phyloP scores from a whole-genome alignment of 2,113 vertebrate species.

The Thinocorus orbignyianus region DNA sequence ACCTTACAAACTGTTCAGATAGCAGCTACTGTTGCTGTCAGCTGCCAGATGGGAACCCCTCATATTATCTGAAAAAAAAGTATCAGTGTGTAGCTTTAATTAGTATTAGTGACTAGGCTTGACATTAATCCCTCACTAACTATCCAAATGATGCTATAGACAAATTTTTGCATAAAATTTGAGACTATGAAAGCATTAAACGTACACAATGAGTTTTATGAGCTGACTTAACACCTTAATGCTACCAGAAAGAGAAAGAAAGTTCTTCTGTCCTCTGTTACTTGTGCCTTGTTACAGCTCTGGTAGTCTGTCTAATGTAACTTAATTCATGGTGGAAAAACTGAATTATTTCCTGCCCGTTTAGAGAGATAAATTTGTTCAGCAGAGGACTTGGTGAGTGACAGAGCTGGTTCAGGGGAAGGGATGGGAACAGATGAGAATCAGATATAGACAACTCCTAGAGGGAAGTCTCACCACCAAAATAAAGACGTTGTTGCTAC shows the following conservation, averaged over 20 bases:
- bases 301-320: background rate
- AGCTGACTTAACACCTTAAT: background rate
- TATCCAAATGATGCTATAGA: background rate
- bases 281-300: accelerated
- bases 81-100: background rate
- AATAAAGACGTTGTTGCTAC: background rate
- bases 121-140: background rate
- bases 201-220: background rate
- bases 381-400: background rate
- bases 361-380: background rate
- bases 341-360: accelerated
- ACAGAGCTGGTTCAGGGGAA: background rate
- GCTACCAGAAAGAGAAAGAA: background rate
- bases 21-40: background rate
- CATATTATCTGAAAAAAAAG: background rate
- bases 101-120: background rate
- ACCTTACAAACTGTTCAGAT: background rate
- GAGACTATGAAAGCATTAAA: background rate
- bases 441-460: background rate
- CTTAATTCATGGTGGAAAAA: background rate
- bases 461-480: background rate
- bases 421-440: background rate
- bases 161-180: background rate
- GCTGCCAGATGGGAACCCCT: no score
- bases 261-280: background rate